These are phyloP conservation scores for Hydractinia symbiolongicarpus DNA, from an alignment of 30 jellyfish, hydroid and myxozoan genomes.

Conservation along the genomic window DNA sequence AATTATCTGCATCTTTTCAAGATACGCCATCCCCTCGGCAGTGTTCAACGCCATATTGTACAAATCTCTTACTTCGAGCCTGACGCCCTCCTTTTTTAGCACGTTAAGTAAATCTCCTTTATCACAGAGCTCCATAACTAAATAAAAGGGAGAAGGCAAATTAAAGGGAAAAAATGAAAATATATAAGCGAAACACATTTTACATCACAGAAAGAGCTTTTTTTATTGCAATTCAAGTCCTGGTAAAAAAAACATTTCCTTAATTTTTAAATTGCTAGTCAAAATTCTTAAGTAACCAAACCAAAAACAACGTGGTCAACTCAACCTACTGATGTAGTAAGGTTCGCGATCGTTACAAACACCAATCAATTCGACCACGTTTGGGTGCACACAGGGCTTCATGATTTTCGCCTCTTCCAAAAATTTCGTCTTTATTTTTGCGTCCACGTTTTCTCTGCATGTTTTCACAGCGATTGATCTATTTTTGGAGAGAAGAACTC, in stretches of 20 bases:
- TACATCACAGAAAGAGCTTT: too few species aligned
- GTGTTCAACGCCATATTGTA: constrained; percentile 52
- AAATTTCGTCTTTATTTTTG: constrained; percentile 38
- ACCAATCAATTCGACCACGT: constrained; percentile 78
- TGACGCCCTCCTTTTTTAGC: constrained; percentile 52
- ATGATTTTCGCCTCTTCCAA: constrained; percentile 86
- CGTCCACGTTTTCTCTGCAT: constrained; percentile 63
- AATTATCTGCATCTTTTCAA: constrained; percentile 66
- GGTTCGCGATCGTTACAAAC: constrained; percentile 86
- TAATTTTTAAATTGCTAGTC: too few species aligned
- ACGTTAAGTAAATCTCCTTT: constrained; percentile 69
- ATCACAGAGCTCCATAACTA: constrained; percentile 80
- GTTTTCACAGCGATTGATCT: constrained; percentile 67
- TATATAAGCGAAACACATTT: background rate
- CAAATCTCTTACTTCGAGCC: constrained; percentile 33
- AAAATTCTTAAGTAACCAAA: too few species aligned
- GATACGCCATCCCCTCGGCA: constrained; percentile 77
- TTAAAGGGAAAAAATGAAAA: background rate
- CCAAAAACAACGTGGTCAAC: too few species aligned
- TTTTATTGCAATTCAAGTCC: too few species aligned
- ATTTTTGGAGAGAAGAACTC: constrained; percentile 9
- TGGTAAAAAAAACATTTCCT: too few species aligned
- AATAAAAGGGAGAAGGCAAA: background rate
- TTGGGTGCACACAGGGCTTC: constrained; percentile 83
- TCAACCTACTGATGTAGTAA: constrained; percentile 54